Evolutionary conservation across 2,113 vertebrate species (phyloP).

Genomic region (Myotis yumanensis): DNA sequence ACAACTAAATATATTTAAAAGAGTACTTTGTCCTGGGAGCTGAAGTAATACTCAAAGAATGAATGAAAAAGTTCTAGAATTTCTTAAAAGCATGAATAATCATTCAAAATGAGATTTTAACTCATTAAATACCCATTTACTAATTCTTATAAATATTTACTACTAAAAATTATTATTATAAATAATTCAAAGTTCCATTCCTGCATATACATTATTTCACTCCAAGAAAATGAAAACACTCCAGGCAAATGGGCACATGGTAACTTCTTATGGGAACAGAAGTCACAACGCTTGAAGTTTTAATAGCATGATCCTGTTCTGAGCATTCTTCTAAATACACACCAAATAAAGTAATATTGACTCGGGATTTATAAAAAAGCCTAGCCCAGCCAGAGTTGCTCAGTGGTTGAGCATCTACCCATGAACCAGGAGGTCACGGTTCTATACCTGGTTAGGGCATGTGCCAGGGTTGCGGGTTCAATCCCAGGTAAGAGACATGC

Average conservation of each 20-base stretch:
- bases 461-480: too few species aligned
- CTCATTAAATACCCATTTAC: constrained; percentile 28
- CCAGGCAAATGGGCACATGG: not conserved
- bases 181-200: constrained; percentile 27
- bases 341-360: not conserved
- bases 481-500: too few species aligned
- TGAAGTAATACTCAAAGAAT: not conserved
- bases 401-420: too few species aligned
- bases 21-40: not conserved
- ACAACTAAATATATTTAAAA: constrained; percentile 35
- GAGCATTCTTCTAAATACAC: not conserved
- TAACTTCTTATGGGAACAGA: not conserved
- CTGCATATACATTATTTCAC: constrained; percentile 28
- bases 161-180: constrained; percentile 9
- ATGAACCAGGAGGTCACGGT: too few species aligned
- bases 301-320: not conserved
- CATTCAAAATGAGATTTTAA: not conserved
- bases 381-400: not conserved
- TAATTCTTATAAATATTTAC: not conserved
- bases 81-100: constrained; percentile 26
- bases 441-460: too few species aligned
- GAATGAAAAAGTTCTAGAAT: not conserved
- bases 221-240: constrained; percentile 40
- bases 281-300: not conserved
- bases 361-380: not conserved